Evolutionary conservation across 2,888 invertebrate species (phyloP).

Genomic region (Resseliella maxima): DNA sequence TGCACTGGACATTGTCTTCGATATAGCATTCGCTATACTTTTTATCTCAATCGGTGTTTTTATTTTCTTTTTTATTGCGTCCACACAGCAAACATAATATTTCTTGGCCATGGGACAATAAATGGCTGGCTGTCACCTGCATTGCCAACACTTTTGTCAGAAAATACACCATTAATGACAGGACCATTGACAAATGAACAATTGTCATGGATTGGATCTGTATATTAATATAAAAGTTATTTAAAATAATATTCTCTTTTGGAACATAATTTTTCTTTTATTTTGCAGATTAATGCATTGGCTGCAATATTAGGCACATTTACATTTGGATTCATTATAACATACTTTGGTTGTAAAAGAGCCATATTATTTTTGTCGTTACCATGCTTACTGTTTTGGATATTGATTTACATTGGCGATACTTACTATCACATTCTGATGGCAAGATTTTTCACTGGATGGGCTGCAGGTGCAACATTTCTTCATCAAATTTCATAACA

Average conservation of each 20-base stretch:
- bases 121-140: neutral
- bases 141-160: neutral
- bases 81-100: neutral
- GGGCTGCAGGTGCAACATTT: slow-evolving; percentile 60
- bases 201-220: neutral
- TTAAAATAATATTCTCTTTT: too few species aligned
- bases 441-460: slow-evolving; percentile 63
- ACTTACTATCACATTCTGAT: slow-evolving; percentile 64
- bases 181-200: neutral
- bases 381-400: slow-evolving; percentile 65
- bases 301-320: slow-evolving; percentile 63
- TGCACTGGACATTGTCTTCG: neutral
- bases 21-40: too few species aligned
- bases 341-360: slow-evolving; percentile 63
- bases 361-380: slow-evolving; percentile 63
- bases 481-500: too few species aligned
- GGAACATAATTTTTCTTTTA: too few species aligned
- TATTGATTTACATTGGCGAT: slow-evolving; percentile 63
- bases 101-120: neutral
- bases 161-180: neutral
- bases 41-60: too few species aligned
- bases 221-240: too few species aligned
- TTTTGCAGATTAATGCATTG: slow-evolving; percentile 64
- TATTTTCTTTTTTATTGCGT: too few species aligned
- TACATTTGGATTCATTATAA: slow-evolving; percentile 61